Conservation (phyloP, 2,888 invertebrate species). For the Tenthredo mesomela region DNA sequence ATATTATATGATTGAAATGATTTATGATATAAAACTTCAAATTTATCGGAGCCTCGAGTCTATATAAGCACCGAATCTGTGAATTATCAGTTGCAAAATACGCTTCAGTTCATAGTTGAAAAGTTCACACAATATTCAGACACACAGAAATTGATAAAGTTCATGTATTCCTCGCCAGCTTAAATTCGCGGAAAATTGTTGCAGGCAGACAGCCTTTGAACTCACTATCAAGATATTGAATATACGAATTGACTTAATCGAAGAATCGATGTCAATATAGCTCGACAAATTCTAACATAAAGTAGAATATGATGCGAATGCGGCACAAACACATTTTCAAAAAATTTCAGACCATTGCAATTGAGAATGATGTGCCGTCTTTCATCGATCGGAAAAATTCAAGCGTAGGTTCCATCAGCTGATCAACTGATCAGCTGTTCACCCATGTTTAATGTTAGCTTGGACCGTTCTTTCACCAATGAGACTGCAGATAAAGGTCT, state of each 20-base stretch:
- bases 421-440: slow-evolving; percentile 73
- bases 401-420: slow-evolving; percentile 71
- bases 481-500: slow-evolving; percentile 66
- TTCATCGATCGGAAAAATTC: slow-evolving; percentile 2
- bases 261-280: background rate
- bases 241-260: background rate
- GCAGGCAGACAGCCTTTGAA: background rate
- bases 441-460: slow-evolving; percentile 68
- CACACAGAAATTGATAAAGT: slow-evolving; percentile 11
- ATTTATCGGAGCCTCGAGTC: background rate
- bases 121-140: background rate
- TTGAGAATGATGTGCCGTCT: background rate
- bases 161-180: background rate
- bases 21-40: background rate
- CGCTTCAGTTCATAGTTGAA: background rate
- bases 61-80: background rate
- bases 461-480: slow-evolving; percentile 60
- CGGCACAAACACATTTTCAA: background rate
- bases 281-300: background rate
- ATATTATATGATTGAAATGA: background rate
- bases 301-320: background rate
- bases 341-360: background rate
- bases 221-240: background rate
- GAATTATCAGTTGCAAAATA: background rate
- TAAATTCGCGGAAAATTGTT: background rate